Evolutionary conservation across 2,113 vertebrate species (phyloP).

Genomic region (Cryptotis parvus): DNA sequence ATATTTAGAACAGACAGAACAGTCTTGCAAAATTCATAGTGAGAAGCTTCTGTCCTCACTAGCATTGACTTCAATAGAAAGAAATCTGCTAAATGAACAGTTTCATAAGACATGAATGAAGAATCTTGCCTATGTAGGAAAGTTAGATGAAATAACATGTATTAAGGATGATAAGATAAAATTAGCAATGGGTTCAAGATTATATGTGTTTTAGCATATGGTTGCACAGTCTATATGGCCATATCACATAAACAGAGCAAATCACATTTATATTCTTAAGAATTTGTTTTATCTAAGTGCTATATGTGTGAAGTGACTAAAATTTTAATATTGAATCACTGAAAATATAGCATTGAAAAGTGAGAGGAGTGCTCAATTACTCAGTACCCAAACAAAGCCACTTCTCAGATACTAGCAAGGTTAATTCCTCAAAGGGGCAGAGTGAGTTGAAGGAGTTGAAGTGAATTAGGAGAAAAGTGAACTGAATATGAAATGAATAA

Average conservation of each 20-base stretch:
- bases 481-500: not conserved
- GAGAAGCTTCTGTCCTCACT: not conserved
- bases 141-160: not conserved
- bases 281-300: not conserved
- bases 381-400: not conserved
- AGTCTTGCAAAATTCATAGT: not conserved
- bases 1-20: not conserved
- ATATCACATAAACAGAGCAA: not conserved
- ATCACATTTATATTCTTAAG: not conserved
- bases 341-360: not conserved
- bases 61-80: not conserved
- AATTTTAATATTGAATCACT: not conserved
- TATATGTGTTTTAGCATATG: not conserved
- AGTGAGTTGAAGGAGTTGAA: not conserved
- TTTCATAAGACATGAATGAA: not conserved
- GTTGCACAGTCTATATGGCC: not conserved
- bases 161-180: not conserved
- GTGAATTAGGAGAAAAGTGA: slow-evolving; percentile 36
- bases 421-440: not conserved
- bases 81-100: not conserved
- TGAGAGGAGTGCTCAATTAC: not conserved
- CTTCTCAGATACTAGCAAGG: not conserved
- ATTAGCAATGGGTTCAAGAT: not conserved
- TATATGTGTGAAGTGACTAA: not conserved
- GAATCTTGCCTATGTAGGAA: not conserved